Base-by-base conservation (phyloP, 2,888 invertebrate species). In the Torymus auratus region DNA sequence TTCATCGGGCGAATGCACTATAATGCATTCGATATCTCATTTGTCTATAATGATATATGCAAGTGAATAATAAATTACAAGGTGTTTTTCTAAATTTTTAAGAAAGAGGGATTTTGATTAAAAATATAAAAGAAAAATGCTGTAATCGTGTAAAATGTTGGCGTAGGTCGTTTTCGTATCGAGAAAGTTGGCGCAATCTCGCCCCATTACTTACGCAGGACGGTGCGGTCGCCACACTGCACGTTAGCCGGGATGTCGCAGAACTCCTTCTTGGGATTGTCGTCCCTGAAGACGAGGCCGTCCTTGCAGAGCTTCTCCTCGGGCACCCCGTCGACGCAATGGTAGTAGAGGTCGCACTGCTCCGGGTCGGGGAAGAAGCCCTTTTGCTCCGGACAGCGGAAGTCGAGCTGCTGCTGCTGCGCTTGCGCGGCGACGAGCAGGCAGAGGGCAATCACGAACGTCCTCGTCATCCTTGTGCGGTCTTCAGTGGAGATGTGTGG, bases 301-400 rank as follows among this genome's bases (percentile, higher is more conserved):
- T 96, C 96, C 0, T 95, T 95, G 89, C 96, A 96, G 14, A 96
- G 92, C 84, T 92, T 94, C 78, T 93, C 92, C 88, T 95, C 95
- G 2, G 94, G 89, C 79, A 92, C 92, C 41, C 94, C 94, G 90
- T 94, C 93, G 78, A 91, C 91, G 91, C 96, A 96, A 86, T 93
- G 93, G 91, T 95, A 96, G 90, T 96, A 96, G 83, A 96, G 93
- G 91, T 96, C 96, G 89, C 96, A 96, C 90, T 96, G 95, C 87
- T 94, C 93, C 1, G 92, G 92, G 89, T 96, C 96, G 4, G 95
- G 93, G 91, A 93, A 96, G 91, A 93, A 95, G n/a, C 96, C 96
- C 83, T 93, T 94, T 84, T 94, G 92, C 82, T 94, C 93, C 3
- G 95, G 95, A 85, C 96, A 96, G 85, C 94, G 92, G 91, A 94